phyloP scores from a whole-genome alignment of 2,797 vertebrate genomes.

The Saxicola maurus region DNA sequence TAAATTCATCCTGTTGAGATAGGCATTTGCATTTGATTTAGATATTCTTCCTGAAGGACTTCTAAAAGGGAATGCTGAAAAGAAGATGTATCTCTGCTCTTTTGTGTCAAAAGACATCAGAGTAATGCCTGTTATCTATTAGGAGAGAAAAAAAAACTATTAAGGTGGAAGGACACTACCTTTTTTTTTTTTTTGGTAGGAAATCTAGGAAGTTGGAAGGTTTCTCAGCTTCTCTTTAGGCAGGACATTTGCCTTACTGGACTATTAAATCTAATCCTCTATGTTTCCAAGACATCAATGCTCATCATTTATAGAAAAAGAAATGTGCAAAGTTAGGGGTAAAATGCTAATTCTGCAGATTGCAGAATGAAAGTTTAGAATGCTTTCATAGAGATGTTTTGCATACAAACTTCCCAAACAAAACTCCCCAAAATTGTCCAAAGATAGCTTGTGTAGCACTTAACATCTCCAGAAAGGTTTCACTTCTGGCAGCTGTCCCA shows the following conservation, averaged over 20 bases:
- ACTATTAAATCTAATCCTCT: neutral
- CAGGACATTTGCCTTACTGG: neutral
- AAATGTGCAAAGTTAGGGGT: neutral
- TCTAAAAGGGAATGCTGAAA: neutral
- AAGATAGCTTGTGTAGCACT: neutral
- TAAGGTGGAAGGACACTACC: neutral
- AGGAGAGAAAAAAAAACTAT: neutral
- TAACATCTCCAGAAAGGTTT: neutral
- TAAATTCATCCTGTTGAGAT: neutral
- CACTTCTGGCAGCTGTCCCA: neutral
- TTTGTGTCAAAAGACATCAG: neutral
- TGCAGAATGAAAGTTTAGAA: neutral
- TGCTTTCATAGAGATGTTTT: neutral
- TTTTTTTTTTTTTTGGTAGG: accelerated
- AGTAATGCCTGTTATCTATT: neutral
- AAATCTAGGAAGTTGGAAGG: neutral
- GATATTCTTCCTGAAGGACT: neutral
- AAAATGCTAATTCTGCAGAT: neutral
- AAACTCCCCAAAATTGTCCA: neutral
- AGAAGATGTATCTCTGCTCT: neutral
- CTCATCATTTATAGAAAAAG: neutral
- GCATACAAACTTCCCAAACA: too few relatives aligned
- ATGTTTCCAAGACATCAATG: neutral
- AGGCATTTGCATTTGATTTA: neutral
- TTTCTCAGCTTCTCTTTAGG: neutral